Percentiles rank a stretch among this genome's conserved stretches.
Evolutionary conservation across 2,888 invertebrate genomes (phyloP).

Genomic region (Ochlodes sylvanus): DNA sequence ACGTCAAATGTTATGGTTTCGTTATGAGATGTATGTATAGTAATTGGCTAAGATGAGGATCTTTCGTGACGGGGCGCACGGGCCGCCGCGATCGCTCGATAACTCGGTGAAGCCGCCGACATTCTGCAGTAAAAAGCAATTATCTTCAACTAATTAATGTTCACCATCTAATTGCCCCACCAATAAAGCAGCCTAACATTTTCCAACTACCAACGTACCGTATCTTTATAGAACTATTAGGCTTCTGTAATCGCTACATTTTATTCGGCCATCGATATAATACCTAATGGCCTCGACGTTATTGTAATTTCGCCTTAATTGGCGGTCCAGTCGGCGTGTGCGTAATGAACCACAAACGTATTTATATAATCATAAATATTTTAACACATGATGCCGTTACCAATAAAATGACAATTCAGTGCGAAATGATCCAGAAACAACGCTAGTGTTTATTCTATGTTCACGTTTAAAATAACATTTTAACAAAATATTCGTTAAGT

Average conservation of each 20-base stretch:
- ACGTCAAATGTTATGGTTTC: constrained; percentile 17
- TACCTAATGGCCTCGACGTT: constrained; percentile 42
- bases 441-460: constrained; percentile 28
- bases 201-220: constrained; percentile 1
- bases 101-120: constrained; percentile 50
- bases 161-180: constrained; percentile 52
- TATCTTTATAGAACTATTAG: constrained; percentile 39
- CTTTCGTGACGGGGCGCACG: constrained; percentile 32
- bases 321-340: constrained; percentile 45
- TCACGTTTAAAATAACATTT: background rate
- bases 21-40: constrained; percentile 16
- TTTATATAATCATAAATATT: constrained; percentile 46
- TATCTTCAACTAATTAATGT: constrained; percentile 58
- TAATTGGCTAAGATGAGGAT: constrained; percentile 34
- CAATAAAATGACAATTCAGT: constrained; percentile 29
- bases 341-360: constrained; percentile 47
- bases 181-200: constrained; percentile 6
- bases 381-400: constrained; percentile 37
- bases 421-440: constrained; percentile 31
- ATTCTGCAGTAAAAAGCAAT: constrained; percentile 60
- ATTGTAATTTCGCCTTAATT: constrained; percentile 50
- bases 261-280: constrained; percentile 48
- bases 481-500: constrained; percentile 7
- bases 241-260: constrained; percentile 43
- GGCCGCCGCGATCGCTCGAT: constrained; percentile 31